Evolutionary conservation across 2,797 vertebrate species (phyloP), one percentile per base, ranked within the genome.

Genomic region (Epinephelus awoara): DNA sequence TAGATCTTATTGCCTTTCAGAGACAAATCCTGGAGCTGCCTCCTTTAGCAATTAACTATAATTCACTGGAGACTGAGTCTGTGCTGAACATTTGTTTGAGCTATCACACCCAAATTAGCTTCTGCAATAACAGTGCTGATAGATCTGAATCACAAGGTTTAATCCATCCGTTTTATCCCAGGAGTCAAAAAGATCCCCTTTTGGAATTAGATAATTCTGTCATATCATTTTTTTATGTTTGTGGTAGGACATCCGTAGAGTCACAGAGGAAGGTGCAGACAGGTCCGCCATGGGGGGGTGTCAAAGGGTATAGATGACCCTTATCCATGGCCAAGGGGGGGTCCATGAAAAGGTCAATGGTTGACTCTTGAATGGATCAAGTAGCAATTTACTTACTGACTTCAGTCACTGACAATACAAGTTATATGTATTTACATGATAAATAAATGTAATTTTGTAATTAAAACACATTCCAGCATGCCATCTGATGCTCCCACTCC

Each of bases 31-130:
- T 58, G 14, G 18, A 72, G 62, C 67, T 49, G 64, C 55, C 44
- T 57, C 63, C 62, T 52, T 62, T 69, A 49, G 85, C 55, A 81
- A 81, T 81, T 76, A 84, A 56, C 59, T 44, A 15, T 68, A 70
- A 72, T 51, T 56, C 71, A 65, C 68, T 12, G 9, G 66, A 69
- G 71, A 51, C 74, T 38, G 38, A 72, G 23, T 72, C 44, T 47
- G 38, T 29, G 18, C 67, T 49, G 18, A 80, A 69, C 78, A 75
- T 81, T 84, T 81, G 78, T 81, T 81, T 72, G 62, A 58, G 80
- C 67, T 44, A 74, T 66, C 51, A 47, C 61, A 66, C 75, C 75
- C 59, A 71, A 68, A 81, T 81, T 62, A 87, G 72, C 65, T 81
- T 81, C 76, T 14, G 25, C 44, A 68, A 73, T 66, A 61, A 69